These are phyloP conservation scores for Metopolophium dirhodum DNA, from an alignment of 1,140 invertebrate species.

Conservation along the genomic window DNA sequence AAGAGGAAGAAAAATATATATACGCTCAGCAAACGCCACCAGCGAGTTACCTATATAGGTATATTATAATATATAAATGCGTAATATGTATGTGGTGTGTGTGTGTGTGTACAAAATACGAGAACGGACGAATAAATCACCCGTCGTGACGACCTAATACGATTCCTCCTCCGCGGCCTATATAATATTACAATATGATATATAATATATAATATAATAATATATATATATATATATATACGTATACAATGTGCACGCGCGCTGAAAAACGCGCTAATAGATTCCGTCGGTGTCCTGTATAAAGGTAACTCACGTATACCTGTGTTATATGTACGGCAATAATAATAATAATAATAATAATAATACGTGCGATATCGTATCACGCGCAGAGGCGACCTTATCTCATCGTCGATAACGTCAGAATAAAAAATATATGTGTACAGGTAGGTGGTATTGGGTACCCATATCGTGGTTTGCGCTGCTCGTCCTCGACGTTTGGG, in stretches of 20 bases:
- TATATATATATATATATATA: constrained; percentile 9
- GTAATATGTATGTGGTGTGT: neutral
- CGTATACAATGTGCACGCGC: constrained; percentile 10
- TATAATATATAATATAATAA: neutral
- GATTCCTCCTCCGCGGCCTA: constrained; percentile 16
- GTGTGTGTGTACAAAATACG: neutral
- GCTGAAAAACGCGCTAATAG: constrained; percentile 44
- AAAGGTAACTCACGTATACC: neutral
- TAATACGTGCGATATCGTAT: neutral
- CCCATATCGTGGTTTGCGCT: too few species aligned
- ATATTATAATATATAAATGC: too few species aligned
- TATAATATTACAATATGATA: neutral
- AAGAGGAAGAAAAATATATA: neutral
- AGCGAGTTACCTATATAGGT: neutral
- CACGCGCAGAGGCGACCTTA: neutral
- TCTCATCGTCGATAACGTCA: too few species aligned
- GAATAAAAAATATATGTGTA: too few species aligned
- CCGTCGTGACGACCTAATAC: constrained; percentile 49
- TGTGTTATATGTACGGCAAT: neutral
- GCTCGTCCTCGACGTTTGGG: too few species aligned
- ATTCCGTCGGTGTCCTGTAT: neutral
- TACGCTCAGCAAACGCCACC: constrained; percentile 20
- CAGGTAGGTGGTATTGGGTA: too few species aligned
- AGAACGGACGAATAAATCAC: constrained; percentile 52
- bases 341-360: neutral